These are phyloP conservation scores for Pipistrellus pipistrellus DNA, from an alignment of 2,797 vertebrate species.

Conservation along the genomic window DNA sequence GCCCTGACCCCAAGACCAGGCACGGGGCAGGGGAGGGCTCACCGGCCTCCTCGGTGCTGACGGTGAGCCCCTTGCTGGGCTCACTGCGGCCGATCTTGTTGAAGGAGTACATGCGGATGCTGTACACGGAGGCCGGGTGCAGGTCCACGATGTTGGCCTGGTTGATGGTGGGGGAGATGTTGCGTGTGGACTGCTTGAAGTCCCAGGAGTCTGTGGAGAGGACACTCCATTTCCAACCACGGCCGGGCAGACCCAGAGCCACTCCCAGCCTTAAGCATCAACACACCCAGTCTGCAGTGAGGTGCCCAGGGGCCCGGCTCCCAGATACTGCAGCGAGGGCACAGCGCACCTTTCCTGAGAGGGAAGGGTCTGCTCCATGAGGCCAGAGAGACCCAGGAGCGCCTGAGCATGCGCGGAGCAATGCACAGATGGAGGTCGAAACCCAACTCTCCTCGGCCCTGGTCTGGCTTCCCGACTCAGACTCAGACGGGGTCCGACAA, in stretches of 20 bases:
- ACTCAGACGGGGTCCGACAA: rapidly evolving
- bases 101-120: slow-evolving; percentile 99
- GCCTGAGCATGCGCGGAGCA: background rate
- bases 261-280: background rate
- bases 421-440: background rate
- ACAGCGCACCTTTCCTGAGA: background rate
- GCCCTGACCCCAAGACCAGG: background rate
- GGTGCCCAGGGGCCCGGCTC: background rate
- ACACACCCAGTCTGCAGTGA: background rate
- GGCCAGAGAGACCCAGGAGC: background rate
- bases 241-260: background rate
- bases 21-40: background rate
- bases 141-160: slow-evolving; percentile 99
- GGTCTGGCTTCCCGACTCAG: background rate
- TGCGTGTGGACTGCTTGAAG: slow-evolving; percentile 97
- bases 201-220: slow-evolving; percentile 95
- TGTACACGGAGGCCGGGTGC: slow-evolving; percentile 97
- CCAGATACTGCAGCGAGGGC: background rate
- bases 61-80: slow-evolving; percentile 97
- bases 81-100: slow-evolving; percentile 98
- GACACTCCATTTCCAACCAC: background rate
- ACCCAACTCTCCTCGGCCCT: background rate
- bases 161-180: slow-evolving; percentile 98
- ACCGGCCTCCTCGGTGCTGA: slow-evolving; percentile 99
- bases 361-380: background rate